Conservation (phyloP, 2,797 vertebrate species). For the Lepus townsendii region DNA sequence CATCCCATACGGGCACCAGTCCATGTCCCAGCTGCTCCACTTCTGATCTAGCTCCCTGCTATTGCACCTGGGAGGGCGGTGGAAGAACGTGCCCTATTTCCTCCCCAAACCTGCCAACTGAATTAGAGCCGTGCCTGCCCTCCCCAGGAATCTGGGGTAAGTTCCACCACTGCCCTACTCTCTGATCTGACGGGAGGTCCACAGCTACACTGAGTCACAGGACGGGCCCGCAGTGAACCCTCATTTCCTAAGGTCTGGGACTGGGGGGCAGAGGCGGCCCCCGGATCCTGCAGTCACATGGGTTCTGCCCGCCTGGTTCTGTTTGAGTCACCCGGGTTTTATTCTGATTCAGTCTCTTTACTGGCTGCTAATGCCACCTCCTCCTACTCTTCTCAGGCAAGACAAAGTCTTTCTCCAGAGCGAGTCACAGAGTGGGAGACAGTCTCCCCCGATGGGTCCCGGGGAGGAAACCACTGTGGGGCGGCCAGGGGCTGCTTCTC, state of each 20-base stretch:
- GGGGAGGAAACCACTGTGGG: not conserved
- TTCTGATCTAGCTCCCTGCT: too few relatives aligned
- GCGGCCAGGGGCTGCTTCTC: not conserved
- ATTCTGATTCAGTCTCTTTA: constrained; percentile 74
- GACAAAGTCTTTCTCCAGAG: constrained; percentile 58
- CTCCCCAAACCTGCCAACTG: not conserved
- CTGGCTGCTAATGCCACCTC: constrained; percentile 48
- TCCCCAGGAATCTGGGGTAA: not conserved
- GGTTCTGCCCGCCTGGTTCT: constrained; percentile 50
- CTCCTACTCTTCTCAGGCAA: constrained; percentile 71
- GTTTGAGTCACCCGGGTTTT: constrained; percentile 77
- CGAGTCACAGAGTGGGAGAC: constrained; percentile 55
- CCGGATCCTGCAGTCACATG: not conserved
- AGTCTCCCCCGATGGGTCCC: not conserved
- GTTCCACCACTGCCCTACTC: not conserved
- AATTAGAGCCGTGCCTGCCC: not conserved
- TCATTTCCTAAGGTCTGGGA: constrained; percentile 29
- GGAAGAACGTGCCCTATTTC: not conserved
- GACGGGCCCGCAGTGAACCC: not conserved
- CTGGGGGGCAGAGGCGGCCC: not conserved
- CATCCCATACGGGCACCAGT: not conserved
- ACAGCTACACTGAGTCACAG: not conserved
- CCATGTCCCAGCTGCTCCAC: too few relatives aligned
- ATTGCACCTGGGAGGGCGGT: too few relatives aligned
- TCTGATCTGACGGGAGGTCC: not conserved